phyloP scores from a whole-genome alignment of 2,797 vertebrate genomes.

The Arctocebus calabarensis region DNA sequence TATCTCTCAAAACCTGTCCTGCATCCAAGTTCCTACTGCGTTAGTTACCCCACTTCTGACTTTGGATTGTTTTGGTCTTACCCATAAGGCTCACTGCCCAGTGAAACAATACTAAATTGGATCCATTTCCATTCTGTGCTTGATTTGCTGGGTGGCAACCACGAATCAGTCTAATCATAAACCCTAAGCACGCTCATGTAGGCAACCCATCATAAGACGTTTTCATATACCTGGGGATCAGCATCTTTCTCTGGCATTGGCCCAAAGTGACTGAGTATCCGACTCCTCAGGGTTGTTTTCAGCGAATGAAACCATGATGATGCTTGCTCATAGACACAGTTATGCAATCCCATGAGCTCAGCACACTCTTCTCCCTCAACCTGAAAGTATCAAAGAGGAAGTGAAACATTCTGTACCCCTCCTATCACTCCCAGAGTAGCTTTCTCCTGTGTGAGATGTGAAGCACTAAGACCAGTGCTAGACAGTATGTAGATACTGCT shows the following conservation, averaged over 20 bases:
- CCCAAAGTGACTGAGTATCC: slow-evolving; percentile 91
- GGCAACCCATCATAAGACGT: neutral
- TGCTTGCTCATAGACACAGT: slow-evolving; percentile 90
- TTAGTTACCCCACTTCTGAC: slow-evolving; percentile 15
- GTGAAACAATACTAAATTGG: neutral
- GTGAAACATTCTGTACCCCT: neutral
- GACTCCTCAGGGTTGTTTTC: slow-evolving; percentile 88
- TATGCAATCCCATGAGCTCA: slow-evolving; percentile 88
- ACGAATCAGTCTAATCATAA: neutral
- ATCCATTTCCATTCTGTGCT: neutral
- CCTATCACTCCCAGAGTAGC: neutral
- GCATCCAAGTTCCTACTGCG: slow-evolving; percentile 5
- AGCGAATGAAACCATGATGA: slow-evolving; percentile 90
- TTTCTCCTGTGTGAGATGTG: neutral
- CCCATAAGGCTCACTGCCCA: neutral
- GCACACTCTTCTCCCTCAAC: slow-evolving; percentile 89
- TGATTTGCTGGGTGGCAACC: neutral
- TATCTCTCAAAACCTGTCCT: neutral
- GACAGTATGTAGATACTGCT: neutral
- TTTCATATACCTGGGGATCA: slow-evolving; percentile 89
- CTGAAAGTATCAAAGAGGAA: slow-evolving; percentile 81
- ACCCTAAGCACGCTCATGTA: neutral
- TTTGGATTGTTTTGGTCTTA: slow-evolving; percentile 45
- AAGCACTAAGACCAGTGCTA: neutral
- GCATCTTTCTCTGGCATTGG: slow-evolving; percentile 91